Conservation (phyloP, 2,797 vertebrate species). For the Acrocephalus scirpaceus region DNA sequence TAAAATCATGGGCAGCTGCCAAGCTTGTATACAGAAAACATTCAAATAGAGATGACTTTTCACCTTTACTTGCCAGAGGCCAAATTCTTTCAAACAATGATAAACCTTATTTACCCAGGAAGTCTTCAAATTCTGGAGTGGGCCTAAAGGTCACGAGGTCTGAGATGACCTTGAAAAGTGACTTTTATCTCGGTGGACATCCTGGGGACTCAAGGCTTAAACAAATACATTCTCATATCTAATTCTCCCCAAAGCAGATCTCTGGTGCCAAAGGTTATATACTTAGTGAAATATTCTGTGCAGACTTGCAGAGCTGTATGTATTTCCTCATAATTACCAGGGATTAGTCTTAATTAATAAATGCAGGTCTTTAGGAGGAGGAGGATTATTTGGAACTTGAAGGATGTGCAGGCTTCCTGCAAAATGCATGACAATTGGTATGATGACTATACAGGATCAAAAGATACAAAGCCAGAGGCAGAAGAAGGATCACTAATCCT, state of each 20-base stretch:
- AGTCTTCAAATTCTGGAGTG: slow-evolving; percentile 38
- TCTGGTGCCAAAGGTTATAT: slow-evolving; percentile 38
- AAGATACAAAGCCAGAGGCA: background rate
- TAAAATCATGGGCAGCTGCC: slow-evolving; percentile 1
- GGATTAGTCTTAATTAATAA: slow-evolving; percentile 41
- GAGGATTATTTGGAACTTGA: background rate
- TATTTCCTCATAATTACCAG: slow-evolving; percentile 34
- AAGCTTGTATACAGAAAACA: background rate
- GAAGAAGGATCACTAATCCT: background rate
- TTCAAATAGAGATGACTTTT: slow-evolving; percentile 17
- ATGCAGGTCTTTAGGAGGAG: background rate
- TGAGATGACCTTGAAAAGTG: slow-evolving; percentile 46
- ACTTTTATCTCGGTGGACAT: slow-evolving; percentile 35
- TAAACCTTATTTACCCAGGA: slow-evolving; percentile 54
- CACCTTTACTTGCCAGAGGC: slow-evolving; percentile 53
- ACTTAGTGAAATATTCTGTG: background rate
- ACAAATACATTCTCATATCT: slow-evolving; percentile 10
- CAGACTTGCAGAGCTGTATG: background rate
- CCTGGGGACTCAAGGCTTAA: slow-evolving; percentile 1
- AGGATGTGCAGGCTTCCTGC: background rate
- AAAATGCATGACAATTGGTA: background rate
- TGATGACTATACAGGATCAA: background rate
- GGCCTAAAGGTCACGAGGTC: slow-evolving; percentile 15
- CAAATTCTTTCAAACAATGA: slow-evolving; percentile 50
- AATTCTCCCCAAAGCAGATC: slow-evolving; percentile 1